phyloP scores from a whole-genome alignment of 2,797 vertebrate genomes.

The Pangasius djambal region DNA sequence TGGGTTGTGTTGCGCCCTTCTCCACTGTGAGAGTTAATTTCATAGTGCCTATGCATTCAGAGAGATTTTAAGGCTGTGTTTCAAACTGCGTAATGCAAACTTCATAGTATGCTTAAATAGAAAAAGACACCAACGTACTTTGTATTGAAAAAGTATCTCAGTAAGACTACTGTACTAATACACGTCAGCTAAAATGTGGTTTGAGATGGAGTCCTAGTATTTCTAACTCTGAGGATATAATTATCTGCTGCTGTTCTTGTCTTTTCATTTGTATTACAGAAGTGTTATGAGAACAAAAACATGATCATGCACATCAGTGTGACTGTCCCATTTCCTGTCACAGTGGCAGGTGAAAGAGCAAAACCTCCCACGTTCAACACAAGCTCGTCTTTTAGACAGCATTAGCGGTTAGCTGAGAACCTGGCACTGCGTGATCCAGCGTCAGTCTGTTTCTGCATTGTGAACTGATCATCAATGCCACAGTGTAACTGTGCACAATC shows the following conservation, averaged over 20 bases:
- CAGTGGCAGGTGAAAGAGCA: slow-evolving; percentile 1
- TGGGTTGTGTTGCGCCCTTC: neutral
- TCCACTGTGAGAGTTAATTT: neutral
- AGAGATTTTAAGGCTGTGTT: neutral
- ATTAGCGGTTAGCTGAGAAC: neutral
- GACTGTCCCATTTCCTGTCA: neutral
- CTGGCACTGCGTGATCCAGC: neutral
- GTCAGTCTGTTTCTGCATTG: neutral
- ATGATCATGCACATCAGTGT: neutral
- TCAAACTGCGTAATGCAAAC: neutral
- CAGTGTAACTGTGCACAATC: neutral
- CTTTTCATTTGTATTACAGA: neutral
- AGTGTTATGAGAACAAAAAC: neutral
- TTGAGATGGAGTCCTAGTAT: neutral
- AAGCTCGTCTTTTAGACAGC: neutral
- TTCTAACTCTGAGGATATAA: neutral
- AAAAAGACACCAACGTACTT: neutral
- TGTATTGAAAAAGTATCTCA: neutral
- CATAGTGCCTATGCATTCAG: neutral
- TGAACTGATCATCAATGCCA: neutral
- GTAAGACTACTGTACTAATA: neutral
- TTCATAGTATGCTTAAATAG: neutral
- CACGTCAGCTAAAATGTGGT: neutral
- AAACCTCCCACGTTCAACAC: neutral
- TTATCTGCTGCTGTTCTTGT: neutral